A percentile compares a stretch with the other conserved stretches of the same genome.
phyloP scores from a whole-genome alignment of 2,888 invertebrate genomes.

The Agrilus biguttatus region DNA sequence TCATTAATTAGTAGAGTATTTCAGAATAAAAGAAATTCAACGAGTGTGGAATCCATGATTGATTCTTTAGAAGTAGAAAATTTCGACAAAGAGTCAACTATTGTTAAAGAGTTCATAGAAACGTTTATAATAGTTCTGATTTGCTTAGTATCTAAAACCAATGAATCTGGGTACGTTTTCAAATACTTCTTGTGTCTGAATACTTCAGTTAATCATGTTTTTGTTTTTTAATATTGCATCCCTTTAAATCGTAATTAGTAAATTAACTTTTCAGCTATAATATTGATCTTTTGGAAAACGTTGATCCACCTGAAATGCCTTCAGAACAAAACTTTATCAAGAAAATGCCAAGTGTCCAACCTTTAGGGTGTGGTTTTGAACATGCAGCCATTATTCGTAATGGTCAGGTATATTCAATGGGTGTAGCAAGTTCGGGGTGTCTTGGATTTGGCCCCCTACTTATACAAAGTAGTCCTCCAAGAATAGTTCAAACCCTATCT shows the following conservation, averaged over 20 bases:
- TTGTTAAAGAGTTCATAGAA: constrained; percentile 35
- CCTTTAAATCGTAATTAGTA: background rate
- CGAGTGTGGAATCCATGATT: constrained; percentile 32
- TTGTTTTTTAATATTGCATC: too few species aligned
- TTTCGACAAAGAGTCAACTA: constrained; percentile 17
- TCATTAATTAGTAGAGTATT: constrained; percentile 29
- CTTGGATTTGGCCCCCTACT: constrained; percentile 40
- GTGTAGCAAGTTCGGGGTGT: constrained; percentile 40
- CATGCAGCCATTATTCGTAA: constrained; percentile 47
- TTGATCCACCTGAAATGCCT: constrained; percentile 14
- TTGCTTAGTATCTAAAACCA: constrained; percentile 29
- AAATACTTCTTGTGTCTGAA: background rate
- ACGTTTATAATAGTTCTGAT: constrained; percentile 35
- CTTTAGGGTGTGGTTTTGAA: constrained; percentile 43
- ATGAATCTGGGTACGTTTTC: constrained; percentile 14
- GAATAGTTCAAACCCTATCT: constrained; percentile 38
- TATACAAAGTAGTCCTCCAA: constrained; percentile 37
- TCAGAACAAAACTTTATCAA: constrained; percentile 15
- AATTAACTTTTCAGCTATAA: constrained; percentile 19
- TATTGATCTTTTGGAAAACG: constrained; percentile 20
- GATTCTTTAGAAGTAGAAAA: constrained; percentile 33
- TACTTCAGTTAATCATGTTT: background rate
- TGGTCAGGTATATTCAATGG: constrained; percentile 48
- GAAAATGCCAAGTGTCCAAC: constrained; percentile 30
- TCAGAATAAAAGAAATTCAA: constrained; percentile 24